phyloP scores from a whole-genome alignment of 2,888 invertebrate species.

The Athalia circularis region DNA sequence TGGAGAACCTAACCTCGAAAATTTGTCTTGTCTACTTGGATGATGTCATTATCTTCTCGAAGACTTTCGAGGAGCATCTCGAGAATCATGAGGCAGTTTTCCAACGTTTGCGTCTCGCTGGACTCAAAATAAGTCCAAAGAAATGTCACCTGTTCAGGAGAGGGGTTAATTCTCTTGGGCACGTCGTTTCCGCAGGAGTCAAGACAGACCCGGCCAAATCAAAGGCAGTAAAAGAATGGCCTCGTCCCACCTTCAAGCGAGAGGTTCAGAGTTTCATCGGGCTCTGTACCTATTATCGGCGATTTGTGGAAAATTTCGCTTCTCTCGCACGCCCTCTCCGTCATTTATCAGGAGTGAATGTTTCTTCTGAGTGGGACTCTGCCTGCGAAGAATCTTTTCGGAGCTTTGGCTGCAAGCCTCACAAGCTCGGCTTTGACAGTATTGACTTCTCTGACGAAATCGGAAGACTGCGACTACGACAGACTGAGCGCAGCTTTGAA shows the following conservation, averaged over 20 bases:
- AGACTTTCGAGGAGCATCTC: constrained; percentile 50
- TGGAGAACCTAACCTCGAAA: constrained; percentile 51
- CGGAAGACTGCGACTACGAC: too few species aligned
- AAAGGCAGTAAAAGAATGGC: constrained; percentile 6
- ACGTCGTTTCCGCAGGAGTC: constrained; percentile 14
- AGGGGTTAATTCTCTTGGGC: constrained; percentile 52
- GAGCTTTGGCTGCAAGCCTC: too few species aligned
- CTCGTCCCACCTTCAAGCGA: constrained; percentile 44
- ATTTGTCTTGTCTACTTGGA: constrained; percentile 48
- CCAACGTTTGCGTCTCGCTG: constrained; percentile 48
- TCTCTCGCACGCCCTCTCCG: constrained; percentile 53
- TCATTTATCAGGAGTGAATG: constrained; percentile 36
- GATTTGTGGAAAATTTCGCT: constrained; percentile 53
- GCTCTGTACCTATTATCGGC: constrained; percentile 57
- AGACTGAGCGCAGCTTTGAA: too few species aligned
- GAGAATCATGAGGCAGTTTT: constrained; percentile 52
- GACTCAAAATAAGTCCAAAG: constrained; percentile 47
- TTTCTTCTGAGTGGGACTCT: too few species aligned
- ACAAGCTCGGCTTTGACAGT: too few species aligned
- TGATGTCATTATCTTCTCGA: constrained; percentile 53
- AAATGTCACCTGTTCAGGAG: constrained; percentile 31
- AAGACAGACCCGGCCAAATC: constrained; percentile 53
- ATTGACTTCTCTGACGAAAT: too few species aligned
- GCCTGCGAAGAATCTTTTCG: too few species aligned
- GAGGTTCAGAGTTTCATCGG: constrained; percentile 56